These are phyloP conservation scores for Liodrosophila aerea DNA, from an alignment of 2,888 invertebrate genomes.

Conservation along the genomic window DNA sequence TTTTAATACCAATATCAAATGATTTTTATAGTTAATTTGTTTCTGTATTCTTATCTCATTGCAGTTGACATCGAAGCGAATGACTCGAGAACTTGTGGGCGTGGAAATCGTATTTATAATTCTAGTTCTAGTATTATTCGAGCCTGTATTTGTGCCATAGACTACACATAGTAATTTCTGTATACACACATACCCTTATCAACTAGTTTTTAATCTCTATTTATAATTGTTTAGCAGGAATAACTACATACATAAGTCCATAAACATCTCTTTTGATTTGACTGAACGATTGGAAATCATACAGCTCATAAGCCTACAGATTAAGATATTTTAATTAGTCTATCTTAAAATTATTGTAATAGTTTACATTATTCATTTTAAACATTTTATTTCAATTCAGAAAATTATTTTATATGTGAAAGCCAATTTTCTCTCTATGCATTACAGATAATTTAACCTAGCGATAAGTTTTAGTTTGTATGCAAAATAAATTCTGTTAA, in stretches of 20 bases:
- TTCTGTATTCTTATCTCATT: slow-evolving; percentile 36
- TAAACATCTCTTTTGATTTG: background rate
- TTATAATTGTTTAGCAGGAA: no score
- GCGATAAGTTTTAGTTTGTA: no score
- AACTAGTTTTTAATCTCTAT: slow-evolving; percentile 17
- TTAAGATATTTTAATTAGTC: no score
- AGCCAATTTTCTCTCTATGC: no score
- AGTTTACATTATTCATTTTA: no score
- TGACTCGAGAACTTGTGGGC: slow-evolving; percentile 5
- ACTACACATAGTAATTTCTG: slow-evolving; percentile 28
- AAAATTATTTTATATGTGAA: no score
- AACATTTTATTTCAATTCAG: no score
- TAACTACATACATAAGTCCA: background rate
- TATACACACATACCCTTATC: no score
- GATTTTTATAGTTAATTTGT: background rate
- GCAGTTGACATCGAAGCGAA: slow-evolving; percentile 29
- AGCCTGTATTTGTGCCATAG: slow-evolving; percentile 67
- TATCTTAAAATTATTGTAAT: no score
- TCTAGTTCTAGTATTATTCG: slow-evolving; percentile 11
- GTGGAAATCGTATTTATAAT: background rate
- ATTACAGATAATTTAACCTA: no score
- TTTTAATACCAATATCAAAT: slow-evolving; percentile 13
- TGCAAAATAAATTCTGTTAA: background rate
- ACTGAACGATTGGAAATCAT: no score
- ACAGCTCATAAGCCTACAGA: no score